Evolutionary conservation across 2,888 invertebrate genomes (phyloP).

Genomic region (Amitus sp.): DNA sequence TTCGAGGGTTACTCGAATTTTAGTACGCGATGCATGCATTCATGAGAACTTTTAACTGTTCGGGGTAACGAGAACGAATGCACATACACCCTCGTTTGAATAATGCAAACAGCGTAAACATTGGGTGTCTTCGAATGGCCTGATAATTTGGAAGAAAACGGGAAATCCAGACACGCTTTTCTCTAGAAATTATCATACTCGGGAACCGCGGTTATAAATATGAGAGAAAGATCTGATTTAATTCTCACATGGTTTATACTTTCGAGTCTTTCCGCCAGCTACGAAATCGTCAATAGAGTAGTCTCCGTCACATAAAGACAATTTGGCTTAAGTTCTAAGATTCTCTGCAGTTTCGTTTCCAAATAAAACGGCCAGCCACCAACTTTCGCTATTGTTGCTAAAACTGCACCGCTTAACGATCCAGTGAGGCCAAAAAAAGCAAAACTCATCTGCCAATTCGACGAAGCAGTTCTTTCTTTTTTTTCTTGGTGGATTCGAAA

Average conservation of each 20-base stretch:
- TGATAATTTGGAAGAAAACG: constrained; percentile 5
- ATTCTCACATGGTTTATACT: constrained; percentile 1
- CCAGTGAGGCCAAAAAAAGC: neutral
- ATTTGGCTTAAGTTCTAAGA: constrained; percentile 4
- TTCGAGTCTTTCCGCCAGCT: neutral
- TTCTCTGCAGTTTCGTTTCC: constrained; percentile 1
- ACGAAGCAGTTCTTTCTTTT: neutral
- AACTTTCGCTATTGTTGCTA: constrained; percentile 5
- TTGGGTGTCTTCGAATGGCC: constrained; percentile 4
- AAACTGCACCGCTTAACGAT: neutral
- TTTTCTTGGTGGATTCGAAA: no score
- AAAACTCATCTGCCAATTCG: neutral
- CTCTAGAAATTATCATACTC: constrained; percentile 7
- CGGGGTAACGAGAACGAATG: constrained; percentile 1
- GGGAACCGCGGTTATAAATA: constrained; percentile 1
- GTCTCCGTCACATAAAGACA: constrained; percentile 8
- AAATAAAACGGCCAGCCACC: neutral
- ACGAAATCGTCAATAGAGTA: constrained; percentile 1
- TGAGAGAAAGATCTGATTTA: neutral
- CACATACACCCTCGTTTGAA: constrained; percentile 1
- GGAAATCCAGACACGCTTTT: neutral
- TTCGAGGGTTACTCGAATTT: constrained; percentile 5
- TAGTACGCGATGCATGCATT: constrained; percentile 7
- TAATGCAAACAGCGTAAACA: constrained; percentile 9
- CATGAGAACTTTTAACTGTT: constrained; percentile 8